phyloP scores from a whole-genome alignment of 2,113 vertebrate genomes.

The Apodemus speciosus region DNA sequence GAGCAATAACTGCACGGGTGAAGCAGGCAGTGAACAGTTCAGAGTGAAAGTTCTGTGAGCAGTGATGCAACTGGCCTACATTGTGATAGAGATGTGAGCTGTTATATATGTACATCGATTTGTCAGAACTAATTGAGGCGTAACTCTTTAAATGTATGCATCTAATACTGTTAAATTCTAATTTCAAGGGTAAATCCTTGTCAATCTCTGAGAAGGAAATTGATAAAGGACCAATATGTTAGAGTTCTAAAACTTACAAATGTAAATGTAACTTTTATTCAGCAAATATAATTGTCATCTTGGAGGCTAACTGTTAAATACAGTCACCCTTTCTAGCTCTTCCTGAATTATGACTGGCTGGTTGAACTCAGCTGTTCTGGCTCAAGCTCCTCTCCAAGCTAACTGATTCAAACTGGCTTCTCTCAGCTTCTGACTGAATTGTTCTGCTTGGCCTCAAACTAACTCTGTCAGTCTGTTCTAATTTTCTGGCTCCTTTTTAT shows the following conservation, averaged over 20 bases:
- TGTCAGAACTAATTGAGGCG: neutral
- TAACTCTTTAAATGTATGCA: neutral
- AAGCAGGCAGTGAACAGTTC: neutral
- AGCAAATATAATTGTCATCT: too few species aligned
- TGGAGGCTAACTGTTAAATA: too few species aligned
- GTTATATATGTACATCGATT: neutral
- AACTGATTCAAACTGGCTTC: too few species aligned
- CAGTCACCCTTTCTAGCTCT: too few species aligned
- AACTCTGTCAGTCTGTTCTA: too few species aligned
- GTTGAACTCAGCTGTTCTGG: too few species aligned
- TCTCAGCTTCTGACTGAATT: too few species aligned
- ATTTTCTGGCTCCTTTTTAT: too few species aligned
- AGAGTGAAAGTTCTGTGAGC: neutral
- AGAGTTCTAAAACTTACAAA: neutral
- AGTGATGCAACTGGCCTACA: neutral
- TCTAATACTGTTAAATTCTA: neutral
- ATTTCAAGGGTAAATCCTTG: neutral
- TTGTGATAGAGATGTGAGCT: neutral
- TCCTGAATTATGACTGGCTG: too few species aligned
- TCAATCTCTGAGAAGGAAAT: conserved; percentile 39
- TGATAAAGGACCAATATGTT: neutral
- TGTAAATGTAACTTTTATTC: neutral
- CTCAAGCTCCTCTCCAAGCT: too few species aligned
- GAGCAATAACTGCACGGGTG: neutral
- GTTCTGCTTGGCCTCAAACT: too few species aligned